Percentiles rank a stretch among this genome's conserved stretches.
Evolutionary conservation across 2,797 vertebrate genomes (phyloP).

Genomic region (Typhlichthys subterraneus): DNA sequence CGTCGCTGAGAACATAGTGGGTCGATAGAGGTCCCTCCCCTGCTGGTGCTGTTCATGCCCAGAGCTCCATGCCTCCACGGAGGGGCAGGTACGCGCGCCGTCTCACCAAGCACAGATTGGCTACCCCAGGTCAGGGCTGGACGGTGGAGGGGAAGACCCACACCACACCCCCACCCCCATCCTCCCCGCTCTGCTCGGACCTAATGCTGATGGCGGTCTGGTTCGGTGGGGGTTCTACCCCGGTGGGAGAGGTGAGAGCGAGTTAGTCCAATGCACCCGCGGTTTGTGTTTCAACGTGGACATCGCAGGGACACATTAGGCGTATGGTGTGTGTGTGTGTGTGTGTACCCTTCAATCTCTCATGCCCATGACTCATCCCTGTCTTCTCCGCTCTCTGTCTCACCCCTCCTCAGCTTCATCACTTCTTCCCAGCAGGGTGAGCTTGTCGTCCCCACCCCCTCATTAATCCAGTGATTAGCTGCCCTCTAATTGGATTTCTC

Average conservation of each 20-base stretch:
- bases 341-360: background rate
- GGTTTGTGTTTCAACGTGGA: too few species aligned
- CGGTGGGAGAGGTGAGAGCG: too few species aligned
- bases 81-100: conserved; percentile 4
- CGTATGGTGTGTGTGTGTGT: too few species aligned
- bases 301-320: too few species aligned
- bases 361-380: background rate
- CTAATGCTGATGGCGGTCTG: background rate
- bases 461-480: conserved; percentile 80
- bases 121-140: conserved; percentile 3
- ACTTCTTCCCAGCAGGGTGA: conserved; percentile 20
- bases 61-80: conserved; percentile 10
- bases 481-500: conserved; percentile 78
- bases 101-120: conserved; percentile 17
- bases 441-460: conserved; percentile 65
- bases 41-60: conserved; percentile 33
- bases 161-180: too few species aligned
- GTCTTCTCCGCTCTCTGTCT: background rate
- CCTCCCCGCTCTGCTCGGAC: conserved; percentile 3
- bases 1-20: conserved; percentile 45
- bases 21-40: conserved; percentile 47
- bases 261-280: too few species aligned
- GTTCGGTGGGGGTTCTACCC: too few species aligned
- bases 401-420: conserved; percentile 1
- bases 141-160: too few species aligned